Base-by-base conservation (phyloP, 1,140 invertebrate genomes). In the Planococcus citri region DNA sequence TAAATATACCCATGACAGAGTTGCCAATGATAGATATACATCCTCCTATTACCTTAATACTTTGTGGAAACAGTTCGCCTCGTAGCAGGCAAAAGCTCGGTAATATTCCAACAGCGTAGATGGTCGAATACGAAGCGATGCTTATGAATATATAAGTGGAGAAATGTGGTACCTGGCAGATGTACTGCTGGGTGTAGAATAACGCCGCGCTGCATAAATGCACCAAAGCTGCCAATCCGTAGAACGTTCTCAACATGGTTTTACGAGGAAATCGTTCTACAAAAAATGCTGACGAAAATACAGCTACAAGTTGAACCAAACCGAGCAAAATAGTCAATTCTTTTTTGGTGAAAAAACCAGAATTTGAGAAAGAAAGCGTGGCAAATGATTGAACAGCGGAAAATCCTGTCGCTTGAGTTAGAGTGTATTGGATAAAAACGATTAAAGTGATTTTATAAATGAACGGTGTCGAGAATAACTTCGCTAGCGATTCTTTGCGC, bases 1-100 rank as follows among this genome's bases (percentile, higher is more conserved):
- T 83, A 25, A 93, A 71, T 76, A 94, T 85, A 80, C 82, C 72
- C 70, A 78, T 38, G 75, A 76, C 73, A 71, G 82, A 72, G 71
- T 80, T 75, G 76, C 80, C 67, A 74, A 73, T 76, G 75, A 71
- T 82, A 69, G 70, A 78, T 21, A 78, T 76, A 73, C 69, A 83
- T 71, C 80, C 79, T 0, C 84, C 84, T 0, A 80, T 75, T 0
- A 83, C 82, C 73, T 86, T 86, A 0, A 86, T 80, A 71, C 84
- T 84, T 0, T 83, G 83, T 0, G 85, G 81, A 73, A 86, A 86
- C 10, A 86, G 71, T 76, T 86, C 85, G 0, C 83, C 83, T 69
- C 85, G 79, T 77, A 86, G 79, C 73, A 85, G 80, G 69, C 84
- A 85, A 69, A 84, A 85, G 0, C 84, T 78, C n/a, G 86, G 72